Evolutionary conservation across 30 jellyfish, hydroid and myxozoan species (phyloP), one percentile per base, ranked within the genome.

Genomic region (Hydractinia echinata): DNA sequence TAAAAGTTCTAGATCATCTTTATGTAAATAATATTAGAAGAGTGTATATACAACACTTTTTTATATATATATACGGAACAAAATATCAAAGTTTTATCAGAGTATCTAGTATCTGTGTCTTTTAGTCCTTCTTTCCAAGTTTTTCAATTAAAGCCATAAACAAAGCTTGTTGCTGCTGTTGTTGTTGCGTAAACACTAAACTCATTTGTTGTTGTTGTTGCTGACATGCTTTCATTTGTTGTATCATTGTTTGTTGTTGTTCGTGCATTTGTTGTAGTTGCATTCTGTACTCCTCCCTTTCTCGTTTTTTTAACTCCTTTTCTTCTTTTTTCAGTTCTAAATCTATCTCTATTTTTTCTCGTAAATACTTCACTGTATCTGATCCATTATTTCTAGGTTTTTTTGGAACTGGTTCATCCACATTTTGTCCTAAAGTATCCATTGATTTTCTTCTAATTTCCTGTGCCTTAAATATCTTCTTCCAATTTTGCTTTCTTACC

Each of bases 361-460:
- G 78, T 81, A 85, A 56, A 72, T 78, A 64, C 44, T 49, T 67
- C 13, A 85, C 30, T 77, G 95, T 77, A 16, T 85, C 89, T 61
- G 54, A 13, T 13, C 89, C 80, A 76, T 58, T 53, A 55, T 79
- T 85, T 79, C 87, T 52, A 39, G 62, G 14, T 54, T 78, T 48
- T 61, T 69, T 77, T 55, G 66, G 58, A 55, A 21, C 56, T 60
- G 50, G 54, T 7, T 66, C 77, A 67, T 48, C 61, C 50, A 5
- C 64, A 39, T 76, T 53, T 53, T 72, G 8, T 39, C 54, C 70
- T 30, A n/a, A 68, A 14, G 52, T 83, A 70, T 55, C 81, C 55
- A 73, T 52, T 56, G 82, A 39, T 49, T 61, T n/a, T 58, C 72
- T 82, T 70, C 85, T 53, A 15, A 82, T 71, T 9, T 73, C 76